A percentile compares a stretch with the other conserved stretches of the same genome.
Conservation (phyloP, 2,113 vertebrate genomes). For the Nerophis ophidion region DNA sequence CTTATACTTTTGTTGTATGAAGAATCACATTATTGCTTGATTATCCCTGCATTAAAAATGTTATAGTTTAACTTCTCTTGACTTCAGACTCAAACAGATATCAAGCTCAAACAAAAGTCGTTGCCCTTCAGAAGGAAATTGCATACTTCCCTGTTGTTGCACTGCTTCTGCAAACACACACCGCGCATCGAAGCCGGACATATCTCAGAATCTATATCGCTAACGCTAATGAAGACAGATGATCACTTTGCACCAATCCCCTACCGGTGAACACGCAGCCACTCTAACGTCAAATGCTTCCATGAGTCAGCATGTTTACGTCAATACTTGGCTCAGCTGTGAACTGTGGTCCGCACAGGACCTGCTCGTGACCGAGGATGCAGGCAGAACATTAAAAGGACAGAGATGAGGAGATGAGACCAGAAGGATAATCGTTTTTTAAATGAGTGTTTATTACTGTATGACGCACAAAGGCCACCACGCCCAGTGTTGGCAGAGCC, state of each 20-base stretch:
- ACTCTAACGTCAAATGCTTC: conserved; percentile 6
- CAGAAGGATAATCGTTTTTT: conserved; percentile 7
- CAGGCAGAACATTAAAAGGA: conserved; percentile 28
- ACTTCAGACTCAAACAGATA: no score
- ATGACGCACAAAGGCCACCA: background rate
- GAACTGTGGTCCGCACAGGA: conserved; percentile 20
- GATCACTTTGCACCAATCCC: conserved; percentile 23
- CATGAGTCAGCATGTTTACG: conserved; percentile 39
- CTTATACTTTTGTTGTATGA: no score
- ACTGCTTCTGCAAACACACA: background rate
- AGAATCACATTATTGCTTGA: no score
- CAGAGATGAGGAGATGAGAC: conserved; percentile 21
- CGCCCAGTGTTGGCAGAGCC: no score
- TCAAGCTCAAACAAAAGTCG: no score
- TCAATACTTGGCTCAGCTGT: conserved; percentile 26
- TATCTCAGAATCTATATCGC: conserved; percentile 8
- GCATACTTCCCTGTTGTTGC: background rate
- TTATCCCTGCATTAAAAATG: no score
- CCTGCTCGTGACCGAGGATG: conserved; percentile 1
- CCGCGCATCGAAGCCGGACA: background rate
- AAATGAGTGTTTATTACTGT: background rate
- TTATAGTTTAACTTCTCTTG: no score
- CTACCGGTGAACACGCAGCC: conserved; percentile 7
- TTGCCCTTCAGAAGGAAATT: no score
- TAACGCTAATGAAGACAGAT: conserved; percentile 23